Evolutionary conservation across 2,888 invertebrate genomes (phyloP), one percentile per base, ranked within the genome.

Genomic region (Aradus depressus): DNA sequence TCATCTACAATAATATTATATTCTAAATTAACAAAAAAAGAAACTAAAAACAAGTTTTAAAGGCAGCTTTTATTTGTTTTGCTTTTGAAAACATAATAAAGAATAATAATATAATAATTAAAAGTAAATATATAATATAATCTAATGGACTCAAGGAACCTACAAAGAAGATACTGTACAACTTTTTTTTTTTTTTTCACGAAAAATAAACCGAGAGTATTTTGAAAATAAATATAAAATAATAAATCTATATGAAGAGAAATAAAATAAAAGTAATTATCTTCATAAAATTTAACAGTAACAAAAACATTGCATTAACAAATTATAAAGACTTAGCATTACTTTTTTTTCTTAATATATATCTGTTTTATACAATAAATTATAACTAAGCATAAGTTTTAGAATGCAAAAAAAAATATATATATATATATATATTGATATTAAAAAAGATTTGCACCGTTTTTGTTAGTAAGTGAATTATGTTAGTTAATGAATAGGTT

Each of bases 41-140:
- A 39, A 49, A 48, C 49, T 41, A 52, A 38, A 52, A 49, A 42
- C 31, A 34, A 32, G 28, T 42, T 25, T 47, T 52, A 39, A 43
- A 52, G 54, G 52, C 52, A 52, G 52, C 48, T 52, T 55, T 44
- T 55, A 55, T 53, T 53, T 43, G 50, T 37, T 44, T 49, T 50
- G 39, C 50, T 37, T 44, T 49, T 49, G 49, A 43, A 41, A 47
- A 51, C 44, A 48, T 47, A 54, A 44, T 50, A 45, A 39, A 53
- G 49, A 53, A 53, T 53, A 49, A 50, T 38, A 52, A 44, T 38
- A 54, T 42, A 52, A 49, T 49, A 49, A 49, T 49, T 38, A 49
- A 21, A 49, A 49, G 39, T 41, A 49, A 49, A 49, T 48, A 48
- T 38, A 48, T 38, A 16, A 18, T 14, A 18, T 16, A 31, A 21